Percentiles rank a stretch among this genome's conserved stretches.
These are phyloP conservation scores for Morone chrysops DNA, from an alignment of 2,113 vertebrate species.

Conservation along the genomic window DNA sequence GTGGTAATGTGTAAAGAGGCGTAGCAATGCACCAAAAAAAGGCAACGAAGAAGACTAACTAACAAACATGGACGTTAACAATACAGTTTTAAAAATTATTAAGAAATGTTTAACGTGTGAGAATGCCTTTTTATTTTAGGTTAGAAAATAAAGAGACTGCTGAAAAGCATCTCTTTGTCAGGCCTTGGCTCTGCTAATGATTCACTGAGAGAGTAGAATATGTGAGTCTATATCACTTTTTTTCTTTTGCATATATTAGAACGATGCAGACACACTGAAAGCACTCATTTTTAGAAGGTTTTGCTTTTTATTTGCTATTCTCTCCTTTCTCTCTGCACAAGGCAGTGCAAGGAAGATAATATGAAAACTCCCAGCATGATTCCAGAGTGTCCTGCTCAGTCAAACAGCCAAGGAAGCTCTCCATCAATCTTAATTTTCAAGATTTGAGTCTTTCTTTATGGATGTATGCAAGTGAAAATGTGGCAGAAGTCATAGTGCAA, in stretches of 20 bases:
- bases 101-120: neutral
- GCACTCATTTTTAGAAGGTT: neutral
- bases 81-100: neutral
- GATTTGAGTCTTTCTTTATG: neutral
- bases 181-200: neutral
- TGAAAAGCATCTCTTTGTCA: neutral
- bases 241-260: neutral
- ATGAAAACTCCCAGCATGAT: neutral
- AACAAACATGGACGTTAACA: neutral
- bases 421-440: neutral
- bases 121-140: slow-evolving; percentile 2
- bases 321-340: neutral
- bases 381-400: neutral
- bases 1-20: neutral
- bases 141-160: neutral
- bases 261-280: neutral
- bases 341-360: neutral
- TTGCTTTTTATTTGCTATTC: slow-evolving; percentile 7
- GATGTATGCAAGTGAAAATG: neutral
- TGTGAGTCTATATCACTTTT: neutral
- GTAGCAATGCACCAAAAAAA: neutral
- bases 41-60: neutral
- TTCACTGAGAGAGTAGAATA: neutral
- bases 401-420: slow-evolving; percentile 4
- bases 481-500: no score